Evolutionary conservation across 1,140 invertebrate genomes (phyloP), one percentile per base, ranked within the genome.

Genomic region (Drosophila littoralis): DNA sequence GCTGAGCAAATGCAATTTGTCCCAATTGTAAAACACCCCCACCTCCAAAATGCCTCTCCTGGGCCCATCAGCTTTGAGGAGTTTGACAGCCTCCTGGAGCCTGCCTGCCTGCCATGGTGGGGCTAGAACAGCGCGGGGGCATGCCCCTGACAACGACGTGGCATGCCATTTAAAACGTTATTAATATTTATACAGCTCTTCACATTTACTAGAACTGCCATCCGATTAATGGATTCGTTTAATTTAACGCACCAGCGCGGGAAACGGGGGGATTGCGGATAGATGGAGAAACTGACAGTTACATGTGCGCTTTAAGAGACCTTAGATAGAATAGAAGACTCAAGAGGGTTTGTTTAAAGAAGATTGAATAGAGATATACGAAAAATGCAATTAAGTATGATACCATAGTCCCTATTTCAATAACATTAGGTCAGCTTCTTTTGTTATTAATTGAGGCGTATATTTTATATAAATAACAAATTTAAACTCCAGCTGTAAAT

Each of bases 171-270:
- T 81, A 78, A 86, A 81, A 66, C 68, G 68, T 88, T 88, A 86
- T 86, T 88, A 86, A 86, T 86, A 86, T 88, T 86, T 86, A 86
- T 83, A 77, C 65, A 75, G 76, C 82, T 67, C 82, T 86, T 72
- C 54, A 57, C 42, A 50, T 43, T 60, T 42, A 59, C 22, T 32
- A 51, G 43, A 66, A 60, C 43, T 38, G 69, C 28, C 71, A 54
- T n/a, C 45, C 72, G 67, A 81, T 88, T 88, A 88, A 86, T 76
- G 83, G 76, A 72, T 75, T 60, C 61, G 58, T 76, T 82, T 66
- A 72, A 82, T 67, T 71, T 71, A 66, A 51, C 36, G 43, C 38
- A 9, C 10, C 42, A 33, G 12, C 17, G 9, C 7, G 33, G 13
- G 13, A 15, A 6, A 35, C 6, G 55, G 40, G 40, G 40, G 64